Percentiles rank a stretch among this genome's conserved stretches.
Evolutionary conservation across 2,797 vertebrate species (phyloP).

Genomic region (Cheracebus regulus): DNA sequence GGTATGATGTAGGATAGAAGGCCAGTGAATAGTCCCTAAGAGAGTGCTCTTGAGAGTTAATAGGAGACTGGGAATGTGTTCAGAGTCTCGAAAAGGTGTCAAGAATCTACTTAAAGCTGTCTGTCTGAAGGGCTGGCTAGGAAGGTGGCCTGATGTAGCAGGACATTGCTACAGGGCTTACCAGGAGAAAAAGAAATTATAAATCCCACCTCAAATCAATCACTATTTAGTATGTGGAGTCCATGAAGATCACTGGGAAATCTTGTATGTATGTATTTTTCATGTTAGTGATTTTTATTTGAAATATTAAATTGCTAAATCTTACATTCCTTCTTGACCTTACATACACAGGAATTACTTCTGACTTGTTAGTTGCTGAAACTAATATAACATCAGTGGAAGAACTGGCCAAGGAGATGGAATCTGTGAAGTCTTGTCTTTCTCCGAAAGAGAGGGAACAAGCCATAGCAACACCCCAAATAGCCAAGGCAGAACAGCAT

Average conservation of each 20-base stretch:
- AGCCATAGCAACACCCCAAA: neutral
- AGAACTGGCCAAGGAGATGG: neutral
- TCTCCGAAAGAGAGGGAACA: neutral
- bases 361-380: neutral
- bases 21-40: neutral
- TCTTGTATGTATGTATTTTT: neutral
- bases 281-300: conserved; percentile 6
- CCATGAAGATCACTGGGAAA: neutral
- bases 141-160: neutral
- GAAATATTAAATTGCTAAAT: neutral
- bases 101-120: neutral
- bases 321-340: conserved; percentile 4
- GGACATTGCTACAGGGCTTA: neutral
- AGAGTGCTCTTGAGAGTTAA: neutral
- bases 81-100: rapidly evolving
- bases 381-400: neutral
- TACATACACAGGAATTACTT: neutral
- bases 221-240: neutral
- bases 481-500: rapidly evolving
- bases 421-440: conserved; percentile 14
- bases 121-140: neutral
- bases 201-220: neutral
- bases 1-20: neutral
- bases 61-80: neutral
- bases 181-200: neutral